A percentile compares a stretch with the other conserved stretches of the same genome.
phyloP scores from a whole-genome alignment of 2,888 invertebrate genomes.

The Drosophila formosana region DNA sequence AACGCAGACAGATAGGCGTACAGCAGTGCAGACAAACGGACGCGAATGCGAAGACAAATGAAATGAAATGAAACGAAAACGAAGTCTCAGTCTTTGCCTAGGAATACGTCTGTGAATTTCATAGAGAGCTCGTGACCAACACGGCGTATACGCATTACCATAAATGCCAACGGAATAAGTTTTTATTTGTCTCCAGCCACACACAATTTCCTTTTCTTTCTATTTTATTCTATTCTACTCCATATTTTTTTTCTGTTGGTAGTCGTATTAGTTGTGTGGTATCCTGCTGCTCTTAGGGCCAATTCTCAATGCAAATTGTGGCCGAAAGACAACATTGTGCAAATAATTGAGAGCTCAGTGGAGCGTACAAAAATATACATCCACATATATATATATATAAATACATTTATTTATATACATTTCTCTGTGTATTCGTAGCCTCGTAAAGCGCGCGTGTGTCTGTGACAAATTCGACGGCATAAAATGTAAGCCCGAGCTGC shows the following conservation, averaged over 20 bases:
- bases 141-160: conserved; percentile 67
- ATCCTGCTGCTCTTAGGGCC: conserved; percentile 15
- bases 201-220: conserved; percentile 3
- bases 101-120: conserved; percentile 41
- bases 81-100: conserved; percentile 8
- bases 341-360: conserved; percentile 33
- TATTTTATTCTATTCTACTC: background rate
- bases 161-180: conserved; percentile 61
- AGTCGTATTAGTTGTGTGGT: conserved; percentile 6
- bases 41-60: conserved; percentile 41
- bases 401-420: conserved; percentile 11
- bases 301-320: conserved; percentile 25
- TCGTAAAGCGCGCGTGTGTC: conserved; percentile 43
- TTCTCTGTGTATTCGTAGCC: conserved; percentile 28
- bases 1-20: conserved; percentile 70
- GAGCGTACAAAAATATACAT: conserved; percentile 9
- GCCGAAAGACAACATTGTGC: conserved; percentile 13
- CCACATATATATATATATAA: background rate
- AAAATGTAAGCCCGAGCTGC: conserved; percentile 51
- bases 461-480: conserved; percentile 44
- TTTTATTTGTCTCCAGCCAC: conserved; percentile 45
- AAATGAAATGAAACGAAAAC: conserved; percentile 13
- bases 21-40: conserved; percentile 54
- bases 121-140: conserved; percentile 47
- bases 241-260: background rate